Conservation (phyloP, 2,888 invertebrate genomes). For the Seira sanloemensis region DNA sequence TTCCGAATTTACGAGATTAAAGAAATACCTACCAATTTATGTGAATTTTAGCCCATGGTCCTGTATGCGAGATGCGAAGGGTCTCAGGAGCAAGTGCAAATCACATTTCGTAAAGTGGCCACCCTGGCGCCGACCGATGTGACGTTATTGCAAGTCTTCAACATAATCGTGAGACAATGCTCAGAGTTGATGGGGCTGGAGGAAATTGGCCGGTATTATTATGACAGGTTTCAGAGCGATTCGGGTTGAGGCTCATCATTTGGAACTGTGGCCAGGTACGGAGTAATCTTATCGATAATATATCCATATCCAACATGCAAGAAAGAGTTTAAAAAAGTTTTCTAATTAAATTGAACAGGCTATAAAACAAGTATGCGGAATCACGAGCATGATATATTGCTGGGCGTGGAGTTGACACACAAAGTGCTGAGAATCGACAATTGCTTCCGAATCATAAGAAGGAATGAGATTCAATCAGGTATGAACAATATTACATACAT, state of each 20-base stretch:
- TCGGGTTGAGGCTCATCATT: slow-evolving; percentile 79
- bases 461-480: too few species aligned
- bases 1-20: too few species aligned
- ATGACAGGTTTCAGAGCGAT: slow-evolving; percentile 58
- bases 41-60: slow-evolving; percentile 64
- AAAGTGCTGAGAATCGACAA: slow-evolving; percentile 83
- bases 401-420: slow-evolving; percentile 88
- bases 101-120: slow-evolving; percentile 60
- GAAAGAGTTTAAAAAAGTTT: too few species aligned
- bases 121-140: slow-evolving; percentile 67
- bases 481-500: too few species aligned
- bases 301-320: too few species aligned
- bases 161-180: slow-evolving; percentile 69
- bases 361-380: slow-evolving; percentile 85
- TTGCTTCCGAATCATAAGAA: background rate
- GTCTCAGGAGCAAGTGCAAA: slow-evolving; percentile 30
- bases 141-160: slow-evolving; percentile 70
- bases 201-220: slow-evolving; percentile 71
- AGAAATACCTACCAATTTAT: too few species aligned
- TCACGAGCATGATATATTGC: slow-evolving; percentile 85
- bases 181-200: slow-evolving; percentile 63
- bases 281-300: too few species aligned
- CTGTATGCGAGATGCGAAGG: slow-evolving; percentile 33
- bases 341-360: too few species aligned
- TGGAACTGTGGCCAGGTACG: slow-evolving; percentile 89